Percentiles rank a stretch among this genome's conserved stretches.
These are phyloP conservation scores for Meteorus cinctellus DNA, from an alignment of 2,888 invertebrate species.

Conservation along the genomic window DNA sequence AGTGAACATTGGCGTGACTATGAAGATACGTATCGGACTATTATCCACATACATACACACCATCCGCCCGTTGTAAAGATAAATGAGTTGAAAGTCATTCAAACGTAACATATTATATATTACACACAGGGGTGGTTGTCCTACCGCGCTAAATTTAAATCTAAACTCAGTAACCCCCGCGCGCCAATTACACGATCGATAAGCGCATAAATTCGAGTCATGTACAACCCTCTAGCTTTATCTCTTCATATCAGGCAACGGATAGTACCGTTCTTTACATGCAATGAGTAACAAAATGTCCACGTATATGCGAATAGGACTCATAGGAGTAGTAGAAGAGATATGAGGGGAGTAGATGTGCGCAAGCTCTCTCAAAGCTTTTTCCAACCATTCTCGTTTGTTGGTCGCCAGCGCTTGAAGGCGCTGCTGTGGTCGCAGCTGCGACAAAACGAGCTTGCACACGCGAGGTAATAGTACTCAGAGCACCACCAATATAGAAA, in stretches of 20 bases:
- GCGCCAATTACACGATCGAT: conserved; percentile 35
- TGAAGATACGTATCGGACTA: background rate
- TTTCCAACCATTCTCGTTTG: conserved; percentile 19
- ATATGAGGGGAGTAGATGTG: conserved; percentile 26
- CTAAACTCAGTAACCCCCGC: conserved; percentile 21
- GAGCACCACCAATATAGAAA: conserved; percentile 1
- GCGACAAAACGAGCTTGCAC: conserved; percentile 16
- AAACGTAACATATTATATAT: conserved; percentile 1
- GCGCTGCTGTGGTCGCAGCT: conserved; percentile 26
- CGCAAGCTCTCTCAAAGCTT: conserved; percentile 38
- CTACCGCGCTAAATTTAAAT: conserved; percentile 29
- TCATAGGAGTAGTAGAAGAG: background rate
- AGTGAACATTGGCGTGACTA: conserved; percentile 9
- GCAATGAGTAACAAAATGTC: conserved; percentile 20
- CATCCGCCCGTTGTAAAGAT: conserved; percentile 1
- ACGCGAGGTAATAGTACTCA: conserved; percentile 7
- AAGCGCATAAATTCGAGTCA: conserved; percentile 29
- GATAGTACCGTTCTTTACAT: background rate
- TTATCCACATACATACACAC: conserved; percentile 1
- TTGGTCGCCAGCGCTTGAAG: conserved; percentile 16
- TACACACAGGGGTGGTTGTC: conserved; percentile 21
- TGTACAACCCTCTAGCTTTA: background rate
- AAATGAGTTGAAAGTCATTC: conserved; percentile 16
- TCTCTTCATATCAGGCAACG: background rate
- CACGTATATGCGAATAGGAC: background rate